Percentiles rank a stretch among this genome's conserved stretches.
These are phyloP conservation scores for Procavia capensis DNA, from an alignment of 2,113 vertebrate genomes.

Conservation along the genomic window DNA sequence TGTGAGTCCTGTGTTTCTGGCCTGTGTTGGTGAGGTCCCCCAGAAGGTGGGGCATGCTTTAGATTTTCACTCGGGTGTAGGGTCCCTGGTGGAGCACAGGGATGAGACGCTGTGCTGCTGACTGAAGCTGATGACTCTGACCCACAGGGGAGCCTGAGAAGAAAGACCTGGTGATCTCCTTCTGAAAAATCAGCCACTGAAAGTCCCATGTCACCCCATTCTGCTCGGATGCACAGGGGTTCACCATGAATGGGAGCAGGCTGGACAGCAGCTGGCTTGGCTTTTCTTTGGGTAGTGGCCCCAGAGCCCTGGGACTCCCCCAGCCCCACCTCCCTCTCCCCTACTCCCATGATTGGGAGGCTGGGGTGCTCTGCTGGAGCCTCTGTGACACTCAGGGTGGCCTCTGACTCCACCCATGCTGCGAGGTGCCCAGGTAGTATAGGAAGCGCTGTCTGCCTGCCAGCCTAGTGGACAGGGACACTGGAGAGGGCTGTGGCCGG, in stretches of 20 bases:
- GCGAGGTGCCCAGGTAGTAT: background rate
- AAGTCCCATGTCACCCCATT: background rate
- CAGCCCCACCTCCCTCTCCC: background rate
- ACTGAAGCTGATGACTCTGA: background rate
- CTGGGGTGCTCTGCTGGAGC: background rate
- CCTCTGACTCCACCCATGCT: accelerated
- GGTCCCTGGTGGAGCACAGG: background rate
- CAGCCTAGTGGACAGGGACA: constrained; percentile 65
- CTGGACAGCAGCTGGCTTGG: background rate
- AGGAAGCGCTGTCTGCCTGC: constrained; percentile 55
- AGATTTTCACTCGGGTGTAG: background rate
- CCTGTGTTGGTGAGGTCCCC: accelerated
- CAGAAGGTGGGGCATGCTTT: accelerated
- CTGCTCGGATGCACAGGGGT: background rate
- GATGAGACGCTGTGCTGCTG: background rate
- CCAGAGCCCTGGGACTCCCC: accelerated
- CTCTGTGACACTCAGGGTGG: accelerated
- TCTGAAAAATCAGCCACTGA: background rate
- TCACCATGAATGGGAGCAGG: background rate
- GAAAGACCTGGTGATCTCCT: background rate
- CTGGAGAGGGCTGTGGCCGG: background rate
- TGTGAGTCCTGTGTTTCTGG: accelerated
- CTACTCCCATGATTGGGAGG: background rate
- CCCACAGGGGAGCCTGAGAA: background rate
- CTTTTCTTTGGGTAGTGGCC: background rate